phyloP scores from a whole-genome alignment of 2,888 invertebrate species.

The Apodemia zela region DNA sequence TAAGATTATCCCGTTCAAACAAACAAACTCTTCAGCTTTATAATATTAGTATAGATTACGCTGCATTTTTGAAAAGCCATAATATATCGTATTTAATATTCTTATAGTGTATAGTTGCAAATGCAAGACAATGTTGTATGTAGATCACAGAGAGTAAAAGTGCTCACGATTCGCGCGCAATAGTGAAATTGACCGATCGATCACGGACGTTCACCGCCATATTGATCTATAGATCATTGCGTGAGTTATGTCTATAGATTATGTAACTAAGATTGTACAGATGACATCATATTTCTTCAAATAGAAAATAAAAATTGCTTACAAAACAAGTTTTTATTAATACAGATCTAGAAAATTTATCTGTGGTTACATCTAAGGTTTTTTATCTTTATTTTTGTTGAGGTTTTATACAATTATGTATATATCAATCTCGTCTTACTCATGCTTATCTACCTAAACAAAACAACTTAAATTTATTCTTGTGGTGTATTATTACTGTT shows the following conservation, averaged over 20 bases:
- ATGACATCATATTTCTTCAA: constrained; percentile 12
- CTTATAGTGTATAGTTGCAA: constrained; percentile 11
- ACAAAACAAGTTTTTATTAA: not conserved
- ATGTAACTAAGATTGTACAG: constrained; percentile 21
- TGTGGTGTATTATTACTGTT: no score
- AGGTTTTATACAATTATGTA: no score
- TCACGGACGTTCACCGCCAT: constrained; percentile 39
- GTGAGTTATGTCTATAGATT: constrained; percentile 27
- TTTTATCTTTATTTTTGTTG: no score
- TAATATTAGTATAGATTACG: no score
- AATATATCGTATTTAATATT: constrained; percentile 7
- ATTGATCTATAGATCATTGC: constrained; percentile 36
- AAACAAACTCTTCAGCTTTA: no score
- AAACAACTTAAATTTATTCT: no score
- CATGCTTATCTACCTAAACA: no score
- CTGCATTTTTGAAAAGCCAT: no score
- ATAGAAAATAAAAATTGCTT: not conserved
- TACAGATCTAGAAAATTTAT: no score
- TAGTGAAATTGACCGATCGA: constrained; percentile 40
- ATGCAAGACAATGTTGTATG: constrained; percentile 17
- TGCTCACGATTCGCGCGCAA: constrained; percentile 22
- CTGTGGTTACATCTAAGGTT: no score
- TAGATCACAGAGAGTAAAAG: constrained; percentile 35
- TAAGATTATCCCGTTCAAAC: no score
- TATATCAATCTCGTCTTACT: no score